These are phyloP conservation scores for Sylvilagus bachmani DNA, from an alignment of 2,113 vertebrate species.

Conservation along the genomic window DNA sequence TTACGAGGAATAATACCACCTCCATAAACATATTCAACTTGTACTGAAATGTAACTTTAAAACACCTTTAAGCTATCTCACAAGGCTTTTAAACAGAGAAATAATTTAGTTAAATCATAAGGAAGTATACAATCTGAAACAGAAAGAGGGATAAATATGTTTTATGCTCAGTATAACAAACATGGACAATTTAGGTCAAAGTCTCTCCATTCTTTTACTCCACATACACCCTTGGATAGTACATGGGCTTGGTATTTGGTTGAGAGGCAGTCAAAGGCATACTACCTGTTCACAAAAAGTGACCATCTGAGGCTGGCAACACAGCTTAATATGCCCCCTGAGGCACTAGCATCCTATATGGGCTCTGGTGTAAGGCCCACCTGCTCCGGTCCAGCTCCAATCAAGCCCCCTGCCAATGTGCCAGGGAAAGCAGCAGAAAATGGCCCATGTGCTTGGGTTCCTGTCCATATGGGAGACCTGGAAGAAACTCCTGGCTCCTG, in stretches of 20 bases:
- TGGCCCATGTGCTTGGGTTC: neutral
- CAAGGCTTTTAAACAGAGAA: slow-evolving; percentile 50
- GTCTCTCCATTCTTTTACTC: slow-evolving; percentile 25
- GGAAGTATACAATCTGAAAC: slow-evolving; percentile 16
- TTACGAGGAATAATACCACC: neutral
- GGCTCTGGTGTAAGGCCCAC: no score
- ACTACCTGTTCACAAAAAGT: neutral
- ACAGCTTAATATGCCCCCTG: no score
- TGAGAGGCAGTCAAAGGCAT: neutral
- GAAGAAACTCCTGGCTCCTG: no score
- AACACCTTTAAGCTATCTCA: slow-evolving; percentile 45
- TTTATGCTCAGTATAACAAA: slow-evolving; percentile 16
- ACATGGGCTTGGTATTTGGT: neutral
- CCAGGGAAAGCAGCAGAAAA: no score
- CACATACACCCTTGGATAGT: neutral
- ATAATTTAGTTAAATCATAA: slow-evolving; percentile 45
- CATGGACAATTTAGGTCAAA: slow-evolving; percentile 26
- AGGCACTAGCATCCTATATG: no score
- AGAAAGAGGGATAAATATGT: slow-evolving; percentile 62
- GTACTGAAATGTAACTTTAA: slow-evolving; percentile 11
- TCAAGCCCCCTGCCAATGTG: no score
- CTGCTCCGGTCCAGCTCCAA: no score
- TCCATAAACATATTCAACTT: neutral
- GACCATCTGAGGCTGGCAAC: no score
- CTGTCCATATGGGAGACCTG: neutral